phyloP scores from a whole-genome alignment of 2,797 vertebrate genomes.

The Psittacula derbiana region DNA sequence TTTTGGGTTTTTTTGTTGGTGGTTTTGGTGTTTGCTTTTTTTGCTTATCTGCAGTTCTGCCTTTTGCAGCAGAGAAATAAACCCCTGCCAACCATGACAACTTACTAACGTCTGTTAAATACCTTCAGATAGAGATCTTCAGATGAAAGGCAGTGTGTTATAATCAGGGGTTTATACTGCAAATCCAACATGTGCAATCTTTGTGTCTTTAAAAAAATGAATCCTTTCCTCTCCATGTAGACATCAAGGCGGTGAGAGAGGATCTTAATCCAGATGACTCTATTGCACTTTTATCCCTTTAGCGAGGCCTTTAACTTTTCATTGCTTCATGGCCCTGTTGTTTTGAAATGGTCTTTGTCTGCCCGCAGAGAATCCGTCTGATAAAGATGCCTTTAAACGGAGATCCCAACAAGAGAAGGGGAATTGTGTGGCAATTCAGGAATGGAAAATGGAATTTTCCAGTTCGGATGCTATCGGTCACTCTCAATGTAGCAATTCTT shows the following conservation, averaged over 20 bases:
- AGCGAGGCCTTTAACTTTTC: slow-evolving; percentile 38
- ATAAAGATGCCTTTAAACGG: background rate
- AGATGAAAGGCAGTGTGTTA: background rate
- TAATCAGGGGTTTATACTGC: slow-evolving; percentile 4
- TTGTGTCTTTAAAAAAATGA: slow-evolving; percentile 28
- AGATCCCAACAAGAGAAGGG: background rate
- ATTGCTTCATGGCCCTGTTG: background rate
- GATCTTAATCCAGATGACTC: slow-evolving; percentile 56
- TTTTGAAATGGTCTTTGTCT: slow-evolving; percentile 44
- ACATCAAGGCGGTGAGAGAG: background rate
- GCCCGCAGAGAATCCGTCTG: background rate
- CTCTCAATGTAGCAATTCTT: background rate
- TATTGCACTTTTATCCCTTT: slow-evolving; percentile 52
- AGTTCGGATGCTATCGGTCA: background rate
- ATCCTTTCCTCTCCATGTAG: background rate
- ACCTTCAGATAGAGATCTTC: background rate
- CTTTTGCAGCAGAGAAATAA: background rate
- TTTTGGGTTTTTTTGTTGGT: background rate
- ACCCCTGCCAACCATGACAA: background rate
- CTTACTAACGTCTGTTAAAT: background rate
- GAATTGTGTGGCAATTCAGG: background rate
- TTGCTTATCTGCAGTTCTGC: background rate
- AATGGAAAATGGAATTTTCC: background rate
- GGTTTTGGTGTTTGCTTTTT: background rate
- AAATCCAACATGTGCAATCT: slow-evolving; percentile 29